Evolutionary conservation across 2,888 invertebrate genomes (phyloP), one percentile per base, ranked within the genome.

Genomic region (Ochropleura plecta): DNA sequence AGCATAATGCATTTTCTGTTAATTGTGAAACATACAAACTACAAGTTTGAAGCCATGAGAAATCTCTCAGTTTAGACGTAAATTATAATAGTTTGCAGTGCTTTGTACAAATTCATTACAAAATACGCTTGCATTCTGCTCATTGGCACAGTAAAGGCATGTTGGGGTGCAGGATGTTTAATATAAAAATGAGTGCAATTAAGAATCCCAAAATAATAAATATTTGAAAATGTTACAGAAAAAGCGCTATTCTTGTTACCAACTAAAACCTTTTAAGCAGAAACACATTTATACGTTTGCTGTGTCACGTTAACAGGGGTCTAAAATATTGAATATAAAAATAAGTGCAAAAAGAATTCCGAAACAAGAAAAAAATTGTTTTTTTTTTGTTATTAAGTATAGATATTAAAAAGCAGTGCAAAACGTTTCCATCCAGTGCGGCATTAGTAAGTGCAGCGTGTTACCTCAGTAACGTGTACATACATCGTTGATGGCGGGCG

Each of bases 401-500:
- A n/a, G 3, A n/a, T 53, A 53, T 53, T 53, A 62, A 57, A 57
- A 71, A 66, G 62, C 63, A 62, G 66, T 79, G 78, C 73, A 57
- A 49, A 49, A 18, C 59, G 0, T 12, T 44, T 6, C 9, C 5
- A 53, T 73, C 10, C 49, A 79, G 49, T 51, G 76, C 5, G 8
- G 0, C 5, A 55, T 63, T 51, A 77, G 76, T 75, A 40, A 55
- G 74, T 64, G 70, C 53, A 42, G 18, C 9, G 55, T 48, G 78
- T 79, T 78, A 83, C 80, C 80, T 83, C 81, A 82, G 84, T 82
- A 82, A 73, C 82, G 85, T 73, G 76, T 84, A 84, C 85, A 75
- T 79, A 84, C 82, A 84, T 83, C 78, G 76, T 83, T 68, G 66
- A 73, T 91, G 86, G 82, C 89, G 87, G 93, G 93, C 76, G 96